phyloP scores from a whole-genome alignment of 1,140 invertebrate species.

The Plodia interpunctella region DNA sequence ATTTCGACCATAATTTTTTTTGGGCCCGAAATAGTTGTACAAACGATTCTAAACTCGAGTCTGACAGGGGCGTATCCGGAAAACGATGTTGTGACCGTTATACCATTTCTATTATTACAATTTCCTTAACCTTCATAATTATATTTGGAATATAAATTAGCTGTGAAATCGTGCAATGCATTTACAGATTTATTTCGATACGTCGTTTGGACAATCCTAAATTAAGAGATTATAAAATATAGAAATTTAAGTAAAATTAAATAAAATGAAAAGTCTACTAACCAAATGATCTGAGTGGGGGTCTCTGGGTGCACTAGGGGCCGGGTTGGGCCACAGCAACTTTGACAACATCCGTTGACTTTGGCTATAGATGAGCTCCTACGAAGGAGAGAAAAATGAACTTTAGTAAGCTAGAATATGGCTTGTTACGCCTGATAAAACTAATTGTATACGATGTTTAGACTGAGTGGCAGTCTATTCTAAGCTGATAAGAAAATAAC shows the following conservation, averaged over 20 bases:
- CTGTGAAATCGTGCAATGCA: background rate
- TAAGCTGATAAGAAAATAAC: conserved; percentile 16
- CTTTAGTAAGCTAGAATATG: conserved; percentile 63
- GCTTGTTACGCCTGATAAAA: conserved; percentile 36
- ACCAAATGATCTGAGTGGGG: conserved; percentile 75
- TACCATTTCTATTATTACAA: conserved; percentile 42
- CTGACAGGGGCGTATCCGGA: conserved; percentile 45
- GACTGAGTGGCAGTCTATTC: background rate
- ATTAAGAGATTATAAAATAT: conserved; percentile 11
- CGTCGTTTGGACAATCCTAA: background rate
- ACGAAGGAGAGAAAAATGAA: conserved; percentile 70
- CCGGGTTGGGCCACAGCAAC: conserved; percentile 74
- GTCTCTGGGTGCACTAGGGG: conserved; percentile 71
- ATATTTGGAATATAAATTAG: background rate
- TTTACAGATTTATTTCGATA: background rate
- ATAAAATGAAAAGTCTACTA: conserved; percentile 70
- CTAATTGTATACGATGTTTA: background rate
- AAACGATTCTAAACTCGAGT: conserved; percentile 15
- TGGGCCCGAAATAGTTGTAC: conserved; percentile 37
- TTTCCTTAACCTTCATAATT: conserved; percentile 28
- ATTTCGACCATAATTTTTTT: conserved; percentile 67
- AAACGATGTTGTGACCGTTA: conserved; percentile 61
- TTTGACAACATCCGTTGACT: conserved; percentile 75
- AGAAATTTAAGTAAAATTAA: conserved; percentile 18
- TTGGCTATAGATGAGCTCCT: conserved; percentile 77